Base-by-base conservation (phyloP, 2,113 vertebrate species). In the Dicaeum eximium region DNA sequence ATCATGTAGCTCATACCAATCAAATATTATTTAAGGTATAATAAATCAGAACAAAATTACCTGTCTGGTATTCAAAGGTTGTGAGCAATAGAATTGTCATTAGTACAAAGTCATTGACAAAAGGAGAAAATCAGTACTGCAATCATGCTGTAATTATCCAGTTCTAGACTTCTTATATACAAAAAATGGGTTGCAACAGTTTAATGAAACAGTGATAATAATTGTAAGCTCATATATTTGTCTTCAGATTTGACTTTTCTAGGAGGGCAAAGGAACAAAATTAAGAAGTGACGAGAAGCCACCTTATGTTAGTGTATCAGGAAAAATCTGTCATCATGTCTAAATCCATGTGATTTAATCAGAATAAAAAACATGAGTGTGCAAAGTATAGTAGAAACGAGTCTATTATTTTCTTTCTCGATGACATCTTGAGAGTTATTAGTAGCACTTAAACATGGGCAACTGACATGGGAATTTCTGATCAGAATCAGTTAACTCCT, bases 1-100 rank as follows among this genome's bases (percentile, higher is more conserved):
- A 72, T 57, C 86, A 72, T 25, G 61, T 44, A 88, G 27, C 48
- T 95, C 74, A 72, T 75, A 80, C 48, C 72, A 95, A 96, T 96
- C 91, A 96, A 89, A 91, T 89, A 83, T 80, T 92, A 92, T 94
- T 96, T 93, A 82, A 93, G 78, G 40, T 53, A 67, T 74, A 92
- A 96, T 85, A 95, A 96, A 97, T 90, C 90, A 92, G 94, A 94
- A 72, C 58, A 92, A 95, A 96, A 95, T 92, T 91, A 86, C 82
- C 84, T 83, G 87, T 88, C 82, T 97, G 77, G 51, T 93, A 91
- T 93, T 97, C 86, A 88, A 88, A 96, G 90, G 86, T 87, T 95
- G 86, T 83, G 42, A 94, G 69, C 58, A 93, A 91, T n/a, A 86
- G 60, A 85, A 95, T 24, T 92, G 53, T 84, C 58, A 38, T 61